Evolutionary conservation across 2,888 invertebrate genomes (phyloP), one percentile per base, ranked within the genome.

Genomic region (Drosophila colorata): DNA sequence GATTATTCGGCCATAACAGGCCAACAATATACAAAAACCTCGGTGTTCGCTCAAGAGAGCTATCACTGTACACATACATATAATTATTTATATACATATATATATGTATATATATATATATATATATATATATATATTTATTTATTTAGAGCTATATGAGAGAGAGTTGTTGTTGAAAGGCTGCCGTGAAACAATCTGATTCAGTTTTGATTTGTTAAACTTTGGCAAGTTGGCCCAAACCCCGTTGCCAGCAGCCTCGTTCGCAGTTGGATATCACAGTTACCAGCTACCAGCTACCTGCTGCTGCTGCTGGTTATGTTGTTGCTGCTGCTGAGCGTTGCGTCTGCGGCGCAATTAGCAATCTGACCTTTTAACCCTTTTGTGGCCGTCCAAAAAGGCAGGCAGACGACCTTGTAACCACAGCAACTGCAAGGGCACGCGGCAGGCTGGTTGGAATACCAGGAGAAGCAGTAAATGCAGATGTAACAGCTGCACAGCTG

Each of bases 311-410:
- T 25, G n/a, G n/a, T n/a, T n/a, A n/a, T n/a, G 14, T 3, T 25
- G 14, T 14, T 44, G 48, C 18, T 28, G 43, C 28, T 52, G n/a
- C 9, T 18, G 43, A 46, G 16, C 38, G 23, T 31, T 51, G 47
- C 53, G 67, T 58, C 44, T 51, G 69, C 40, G 11, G 28, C 47
- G 61, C 84, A 83, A 83, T 83, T 87, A 87, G 83, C 76, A 83
- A 83, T 83, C 69, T 83, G 83, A 83, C 83, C 83, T 87, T 87
- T 83, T 83, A 87, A 83, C 85, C 83, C 77, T 76, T 74, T 60
- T 65, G 68, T 69, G 72, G 66, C 74, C 64, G 41, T 49, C 64
- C 58, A 53, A 59, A 65, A 63, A 41, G 58, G 47, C 64, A 69
- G 65, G 64, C 69, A 56, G 60, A 51, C 85, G 83, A 83, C 87